Conservation (phyloP, 2,113 vertebrate genomes). For the Phoxinus phoxinus region DNA sequence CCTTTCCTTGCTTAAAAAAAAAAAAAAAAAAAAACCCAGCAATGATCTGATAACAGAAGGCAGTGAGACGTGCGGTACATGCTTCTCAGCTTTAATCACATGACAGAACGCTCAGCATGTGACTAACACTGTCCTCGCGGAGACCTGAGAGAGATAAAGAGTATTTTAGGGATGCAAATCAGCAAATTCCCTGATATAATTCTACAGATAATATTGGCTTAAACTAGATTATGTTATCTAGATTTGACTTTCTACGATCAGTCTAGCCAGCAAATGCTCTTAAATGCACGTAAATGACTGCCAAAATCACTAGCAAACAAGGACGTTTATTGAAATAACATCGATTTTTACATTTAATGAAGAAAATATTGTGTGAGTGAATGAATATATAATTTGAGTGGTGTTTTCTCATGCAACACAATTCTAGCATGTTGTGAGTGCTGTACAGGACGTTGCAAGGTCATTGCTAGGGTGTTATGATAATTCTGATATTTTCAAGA, state of each 20-base stretch:
- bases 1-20: neutral
- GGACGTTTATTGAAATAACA: neutral
- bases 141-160: neutral
- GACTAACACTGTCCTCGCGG: neutral
- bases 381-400: neutral
- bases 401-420: neutral
- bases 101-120: conserved; percentile 16
- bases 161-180: neutral
- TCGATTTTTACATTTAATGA: neutral
- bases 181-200: neutral
- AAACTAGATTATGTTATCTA: neutral
- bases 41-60: conserved; percentile 38
- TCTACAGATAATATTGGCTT: conserved; percentile 33
- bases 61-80: conserved; percentile 2
- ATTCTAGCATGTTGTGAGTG: neutral
- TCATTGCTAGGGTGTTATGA: neutral
- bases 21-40: neutral
- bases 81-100: neutral
- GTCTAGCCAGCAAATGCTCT: neutral
- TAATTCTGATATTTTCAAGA: neutral
- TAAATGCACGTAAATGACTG: neutral
- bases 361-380: neutral
- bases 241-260: neutral
- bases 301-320: neutral
- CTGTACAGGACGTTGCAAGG: neutral